Evolutionary conservation across 2,797 vertebrate species (phyloP), one percentile per base, ranked within the genome.

Genomic region (Tamandua tetradactyla): DNA sequence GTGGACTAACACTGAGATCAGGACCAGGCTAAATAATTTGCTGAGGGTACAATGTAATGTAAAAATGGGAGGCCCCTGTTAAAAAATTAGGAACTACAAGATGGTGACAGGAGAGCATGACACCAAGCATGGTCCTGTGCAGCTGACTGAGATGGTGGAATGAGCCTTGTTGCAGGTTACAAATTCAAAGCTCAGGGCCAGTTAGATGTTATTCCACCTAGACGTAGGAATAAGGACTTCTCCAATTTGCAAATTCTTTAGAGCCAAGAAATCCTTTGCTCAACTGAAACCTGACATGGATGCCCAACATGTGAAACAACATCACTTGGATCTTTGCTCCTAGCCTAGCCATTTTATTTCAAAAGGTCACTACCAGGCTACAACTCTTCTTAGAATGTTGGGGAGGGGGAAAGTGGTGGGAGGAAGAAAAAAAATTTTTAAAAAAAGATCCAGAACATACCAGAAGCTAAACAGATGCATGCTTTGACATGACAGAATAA

Each of bases 401-500:
- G 32, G 66, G 10, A 90, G 23, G 40, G 7, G 6, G 3, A 49
- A 7, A 13, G 5, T 8, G 47, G 47, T 47, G 47, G 47, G 10
- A 25, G 18, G 10, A 20, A 5, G 2, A 13, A 11, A 40, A 84
- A 22, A 76, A 42, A 71, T n/a, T n/a, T 81, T 68, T 8, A 23
- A 55, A 88, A 37, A 30, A 75, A 57, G 76, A 85, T 49, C 23
- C 25, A 22, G 74, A 44, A 25, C 71, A 79, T 32, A 55, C 61
- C 25, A 35, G 66, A 78, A 76, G 80, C 61, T 37, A 96, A 84
- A 97, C 0, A 94, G 80, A 95, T 20, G 37, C 22, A 11, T 92
- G 95, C 84, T 69, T 52, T 23, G 42, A 95, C 49, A 4, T 94
- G 97, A 97, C 95, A 95, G 97, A 97, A 97, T 95, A 94, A 93